Evolutionary conservation across 1,140 invertebrate species (phyloP).

Genomic region (Solen grandis): DNA sequence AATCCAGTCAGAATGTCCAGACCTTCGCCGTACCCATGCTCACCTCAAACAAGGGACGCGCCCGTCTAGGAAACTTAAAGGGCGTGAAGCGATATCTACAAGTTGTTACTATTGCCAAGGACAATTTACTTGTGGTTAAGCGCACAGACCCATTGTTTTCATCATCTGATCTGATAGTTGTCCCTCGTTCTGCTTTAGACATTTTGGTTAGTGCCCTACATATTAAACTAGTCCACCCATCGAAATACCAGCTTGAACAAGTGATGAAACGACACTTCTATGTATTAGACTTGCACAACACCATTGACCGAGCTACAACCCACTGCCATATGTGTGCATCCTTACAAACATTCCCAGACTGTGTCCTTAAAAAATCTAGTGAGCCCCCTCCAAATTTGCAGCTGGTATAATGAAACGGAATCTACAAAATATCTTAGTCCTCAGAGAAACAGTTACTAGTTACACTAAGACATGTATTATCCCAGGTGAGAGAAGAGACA

Average conservation of each 20-base stretch:
- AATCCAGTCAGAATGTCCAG: conserved; percentile 44
- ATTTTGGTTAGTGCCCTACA: conserved; percentile 44
- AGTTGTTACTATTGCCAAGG: conserved; percentile 1
- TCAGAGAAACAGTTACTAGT: conserved; percentile 1
- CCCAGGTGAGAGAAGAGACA: conserved; percentile 10
- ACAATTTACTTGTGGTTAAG: conserved; percentile 2
- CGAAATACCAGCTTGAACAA: background rate
- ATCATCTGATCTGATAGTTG: background rate
- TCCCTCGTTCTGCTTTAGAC: conserved; percentile 1
- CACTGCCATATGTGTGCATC: background rate
- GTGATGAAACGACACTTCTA: conserved; percentile 9
- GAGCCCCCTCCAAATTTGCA: conserved; percentile 29
- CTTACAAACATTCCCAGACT: background rate
- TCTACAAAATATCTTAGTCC: background rate
- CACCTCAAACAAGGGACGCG: conserved; percentile 57
- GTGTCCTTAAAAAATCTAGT: background rate
- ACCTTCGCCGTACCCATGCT: conserved; percentile 47
- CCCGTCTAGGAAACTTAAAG: conserved; percentile 37
- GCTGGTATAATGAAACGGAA: conserved; percentile 44
- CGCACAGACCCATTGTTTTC: conserved; percentile 10
- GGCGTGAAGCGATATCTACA: conserved; percentile 53
- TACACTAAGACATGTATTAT: background rate
- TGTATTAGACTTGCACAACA: background rate
- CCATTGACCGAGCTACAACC: background rate
- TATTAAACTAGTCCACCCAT: conserved; percentile 41